These are phyloP conservation scores for Hafferia zeledoni DNA, from an alignment of 2,797 vertebrate species.

Conservation along the genomic window DNA sequence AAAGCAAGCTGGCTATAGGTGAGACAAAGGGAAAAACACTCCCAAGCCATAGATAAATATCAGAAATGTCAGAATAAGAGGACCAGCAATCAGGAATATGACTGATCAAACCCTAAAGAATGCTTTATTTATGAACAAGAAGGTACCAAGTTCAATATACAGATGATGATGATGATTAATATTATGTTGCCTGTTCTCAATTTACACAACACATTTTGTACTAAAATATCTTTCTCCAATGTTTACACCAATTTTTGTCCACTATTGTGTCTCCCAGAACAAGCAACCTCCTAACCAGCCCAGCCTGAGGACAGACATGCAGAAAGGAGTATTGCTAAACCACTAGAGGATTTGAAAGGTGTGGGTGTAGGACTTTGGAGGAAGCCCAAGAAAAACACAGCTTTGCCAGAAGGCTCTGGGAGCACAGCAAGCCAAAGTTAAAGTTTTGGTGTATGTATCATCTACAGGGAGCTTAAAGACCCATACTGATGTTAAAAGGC, in stretches of 20 bases:
- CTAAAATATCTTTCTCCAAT: background rate
- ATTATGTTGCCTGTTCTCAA: background rate
- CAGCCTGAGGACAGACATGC: background rate
- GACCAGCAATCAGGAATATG: background rate
- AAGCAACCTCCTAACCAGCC: background rate
- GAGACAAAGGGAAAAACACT: background rate
- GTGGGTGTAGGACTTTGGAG: background rate
- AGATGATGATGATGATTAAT: background rate
- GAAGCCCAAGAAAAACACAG: background rate
- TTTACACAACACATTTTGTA: background rate
- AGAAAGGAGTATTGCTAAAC: background rate
- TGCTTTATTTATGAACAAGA: background rate
- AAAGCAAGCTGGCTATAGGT: background rate
- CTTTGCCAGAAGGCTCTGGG: background rate
- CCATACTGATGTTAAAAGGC: background rate
- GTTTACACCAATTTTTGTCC: background rate
- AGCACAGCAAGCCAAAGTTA: background rate
- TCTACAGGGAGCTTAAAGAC: background rate
- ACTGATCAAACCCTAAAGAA: background rate
- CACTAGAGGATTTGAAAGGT: background rate
- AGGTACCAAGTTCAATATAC: background rate
- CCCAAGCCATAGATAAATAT: background rate
- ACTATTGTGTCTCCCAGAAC: background rate
- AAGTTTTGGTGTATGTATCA: background rate
- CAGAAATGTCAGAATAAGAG: background rate